These are phyloP conservation scores for Rhinichthys klamathensis DNA, from an alignment of 2,113 vertebrate species.

Conservation along the genomic window DNA sequence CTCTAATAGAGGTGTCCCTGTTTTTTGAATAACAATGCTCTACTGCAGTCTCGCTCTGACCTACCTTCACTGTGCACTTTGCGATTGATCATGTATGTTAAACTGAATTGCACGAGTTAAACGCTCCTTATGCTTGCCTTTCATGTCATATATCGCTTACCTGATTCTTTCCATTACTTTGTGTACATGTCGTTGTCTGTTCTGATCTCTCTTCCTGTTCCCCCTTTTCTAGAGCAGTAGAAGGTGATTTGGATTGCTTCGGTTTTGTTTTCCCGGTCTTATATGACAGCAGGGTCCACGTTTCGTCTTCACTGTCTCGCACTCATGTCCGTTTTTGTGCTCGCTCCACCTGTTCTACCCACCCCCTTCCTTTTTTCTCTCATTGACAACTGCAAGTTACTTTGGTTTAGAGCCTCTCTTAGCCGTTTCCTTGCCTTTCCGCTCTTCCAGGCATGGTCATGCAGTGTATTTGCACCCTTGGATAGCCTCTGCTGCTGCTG, in stretches of 20 bases:
- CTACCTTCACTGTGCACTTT: not conserved
- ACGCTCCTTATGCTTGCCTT: not conserved
- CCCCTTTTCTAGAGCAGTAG: slow-evolving; percentile 40
- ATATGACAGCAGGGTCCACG: slow-evolving; percentile 24
- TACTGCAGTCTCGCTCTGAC: not conserved
- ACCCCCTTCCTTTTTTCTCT: not conserved
- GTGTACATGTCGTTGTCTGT: slow-evolving; percentile 59
- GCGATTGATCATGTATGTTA: not conserved
- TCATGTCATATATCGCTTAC: slow-evolving; percentile 65
- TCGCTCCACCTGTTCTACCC: not conserved
- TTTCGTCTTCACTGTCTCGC: not conserved
- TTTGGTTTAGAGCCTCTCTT: slow-evolving; percentile 12
- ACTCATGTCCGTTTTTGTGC: not conserved
- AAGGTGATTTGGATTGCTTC: slow-evolving; percentile 16
- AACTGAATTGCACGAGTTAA: not conserved
- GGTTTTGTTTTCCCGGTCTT: slow-evolving; percentile 17
- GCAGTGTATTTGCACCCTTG: slow-evolving; percentile 43
- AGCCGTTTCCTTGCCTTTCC: slow-evolving; percentile 27
- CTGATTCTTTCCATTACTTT: slow-evolving; percentile 65
- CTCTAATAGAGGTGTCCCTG: not conserved
- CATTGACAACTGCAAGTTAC: slow-evolving; percentile 21
- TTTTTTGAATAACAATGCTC: not conserved
- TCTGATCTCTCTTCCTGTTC: slow-evolving; percentile 14
- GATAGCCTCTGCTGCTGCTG: slow-evolving; percentile 54
- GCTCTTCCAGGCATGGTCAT: slow-evolving; percentile 37